A percentile compares a stretch with the other conserved stretches of the same genome.
Evolutionary conservation across 2,797 vertebrate species (phyloP).

Genomic region (Etheostoma nigrum): DNA sequence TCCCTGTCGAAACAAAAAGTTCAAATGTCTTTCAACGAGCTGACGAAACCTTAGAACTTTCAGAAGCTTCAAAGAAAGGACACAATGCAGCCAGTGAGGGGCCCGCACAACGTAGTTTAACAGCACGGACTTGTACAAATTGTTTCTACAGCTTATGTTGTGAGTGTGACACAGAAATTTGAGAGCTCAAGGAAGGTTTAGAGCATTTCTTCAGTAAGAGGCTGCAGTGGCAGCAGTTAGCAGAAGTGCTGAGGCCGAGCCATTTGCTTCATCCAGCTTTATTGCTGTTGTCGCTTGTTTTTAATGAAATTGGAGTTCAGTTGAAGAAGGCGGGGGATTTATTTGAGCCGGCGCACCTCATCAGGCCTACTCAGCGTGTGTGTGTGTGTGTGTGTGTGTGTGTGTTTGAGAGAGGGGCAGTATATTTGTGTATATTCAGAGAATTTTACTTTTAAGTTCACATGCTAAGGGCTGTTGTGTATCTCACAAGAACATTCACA

Average conservation of each 20-base stretch:
- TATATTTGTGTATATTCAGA: not conserved
- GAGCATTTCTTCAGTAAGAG: not conserved
- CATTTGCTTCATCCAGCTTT: slow-evolving; percentile 60
- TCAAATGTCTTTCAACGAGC: not conserved
- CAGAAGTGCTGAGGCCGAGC: slow-evolving; percentile 48
- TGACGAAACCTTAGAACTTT: not conserved
- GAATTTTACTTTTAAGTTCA: slow-evolving; percentile 6
- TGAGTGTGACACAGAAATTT: not conserved
- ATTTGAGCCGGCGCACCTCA: slow-evolving; percentile 28
- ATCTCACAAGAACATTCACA: slow-evolving; percentile 17
- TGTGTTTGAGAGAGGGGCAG: not conserved
- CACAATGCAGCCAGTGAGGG: not conserved
- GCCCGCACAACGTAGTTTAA: not conserved
- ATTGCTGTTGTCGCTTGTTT: slow-evolving; percentile 72
- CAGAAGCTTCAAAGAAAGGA: not conserved
- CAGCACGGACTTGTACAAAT: not conserved
- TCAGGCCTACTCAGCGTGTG: slow-evolving; percentile 24
- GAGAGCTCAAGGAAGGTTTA: slow-evolving; percentile 31
- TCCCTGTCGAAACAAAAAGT: not conserved
- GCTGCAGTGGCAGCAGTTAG: slow-evolving; percentile 40
- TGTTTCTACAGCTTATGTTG: not conserved
- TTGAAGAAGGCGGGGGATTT: slow-evolving; percentile 30
- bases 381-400: not conserved
- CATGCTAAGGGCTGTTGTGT: not conserved
- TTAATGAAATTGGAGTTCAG: slow-evolving; percentile 71